Evolutionary conservation across 92 coral and sea anemone genomes (phyloP).

Genomic region (Epizoanthus ramosus): DNA sequence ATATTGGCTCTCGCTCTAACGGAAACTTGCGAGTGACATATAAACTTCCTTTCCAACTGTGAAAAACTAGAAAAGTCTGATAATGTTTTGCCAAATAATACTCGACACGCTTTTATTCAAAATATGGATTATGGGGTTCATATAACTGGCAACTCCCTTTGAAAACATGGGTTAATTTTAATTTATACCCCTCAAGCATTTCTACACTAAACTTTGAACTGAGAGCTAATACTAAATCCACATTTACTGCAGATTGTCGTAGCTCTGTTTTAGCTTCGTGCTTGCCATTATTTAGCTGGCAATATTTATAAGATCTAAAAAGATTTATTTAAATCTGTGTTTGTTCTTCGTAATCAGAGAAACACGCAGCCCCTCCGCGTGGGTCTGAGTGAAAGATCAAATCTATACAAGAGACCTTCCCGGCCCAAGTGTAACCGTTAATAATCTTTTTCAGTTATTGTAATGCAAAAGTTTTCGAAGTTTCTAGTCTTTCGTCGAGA

Average conservation of each 20-base stretch:
- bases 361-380: not conserved
- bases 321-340: not conserved
- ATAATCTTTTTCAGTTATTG: not conserved
- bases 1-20: conserved; percentile 23
- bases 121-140: not conserved
- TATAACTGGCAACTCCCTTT: too few relatives aligned
- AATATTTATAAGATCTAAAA: not conserved
- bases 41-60: conserved; percentile 38
- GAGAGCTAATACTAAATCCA: not conserved
- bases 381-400: not conserved
- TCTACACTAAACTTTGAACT: not conserved
- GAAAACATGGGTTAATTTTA: not conserved
- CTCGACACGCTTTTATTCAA: conserved; percentile 1
- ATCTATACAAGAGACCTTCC: not conserved
- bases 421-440: not conserved
- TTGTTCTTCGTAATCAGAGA: not conserved
- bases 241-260: not conserved
- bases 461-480: not conserved
- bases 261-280: not conserved
- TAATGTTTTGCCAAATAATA: conserved; percentile 13
- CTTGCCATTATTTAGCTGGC: not conserved
- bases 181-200: conserved; percentile 13
- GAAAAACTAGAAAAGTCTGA: not conserved
- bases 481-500: too few relatives aligned
- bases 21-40: conserved; percentile 18